These are phyloP conservation scores for Germaria angustata DNA, from an alignment of 2,888 invertebrate genomes.

Conservation along the genomic window DNA sequence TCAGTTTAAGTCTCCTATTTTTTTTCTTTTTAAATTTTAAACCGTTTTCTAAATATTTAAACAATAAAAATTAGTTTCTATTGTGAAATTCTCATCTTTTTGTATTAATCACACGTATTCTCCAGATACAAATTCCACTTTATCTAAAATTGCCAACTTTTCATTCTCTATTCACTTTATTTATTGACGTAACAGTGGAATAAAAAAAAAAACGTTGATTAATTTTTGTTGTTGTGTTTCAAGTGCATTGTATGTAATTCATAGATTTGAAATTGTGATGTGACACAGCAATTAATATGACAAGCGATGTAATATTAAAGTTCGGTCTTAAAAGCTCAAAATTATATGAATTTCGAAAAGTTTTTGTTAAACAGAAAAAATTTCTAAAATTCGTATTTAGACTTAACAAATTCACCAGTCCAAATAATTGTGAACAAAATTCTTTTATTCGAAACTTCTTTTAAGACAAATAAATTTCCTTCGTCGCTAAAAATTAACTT, in stretches of 20 bases:
- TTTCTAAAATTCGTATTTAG: no score
- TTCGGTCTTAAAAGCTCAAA: not conserved
- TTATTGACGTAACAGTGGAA: slow-evolving; percentile 24
- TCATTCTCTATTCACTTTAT: not conserved
- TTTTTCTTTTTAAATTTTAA: not conserved
- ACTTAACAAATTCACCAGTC: no score
- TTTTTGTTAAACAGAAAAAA: no score
- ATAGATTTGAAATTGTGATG: slow-evolving; percentile 45
- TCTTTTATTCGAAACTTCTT: no score
- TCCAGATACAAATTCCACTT: slow-evolving; percentile 13
- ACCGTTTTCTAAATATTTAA: slow-evolving; percentile 31
- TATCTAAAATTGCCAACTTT: slow-evolving; percentile 8
- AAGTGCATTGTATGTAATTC: slow-evolving; percentile 24
- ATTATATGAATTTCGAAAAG: no score
- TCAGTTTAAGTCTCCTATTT: no score
- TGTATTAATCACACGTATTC: slow-evolving; percentile 22
- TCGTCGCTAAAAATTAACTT: no score
- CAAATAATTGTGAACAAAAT: no score
- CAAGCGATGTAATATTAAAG: not conserved
- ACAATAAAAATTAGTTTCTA: not conserved
- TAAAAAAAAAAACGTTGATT: not conserved
- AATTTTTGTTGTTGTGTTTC: slow-evolving; percentile 5
- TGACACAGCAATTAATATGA: slow-evolving; percentile 36
- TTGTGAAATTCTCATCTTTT: slow-evolving; percentile 25
- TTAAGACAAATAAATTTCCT: no score